Evolutionary conservation across 2,113 vertebrate genomes (phyloP).

Genomic region (Megaleporinus macrocephalus): DNA sequence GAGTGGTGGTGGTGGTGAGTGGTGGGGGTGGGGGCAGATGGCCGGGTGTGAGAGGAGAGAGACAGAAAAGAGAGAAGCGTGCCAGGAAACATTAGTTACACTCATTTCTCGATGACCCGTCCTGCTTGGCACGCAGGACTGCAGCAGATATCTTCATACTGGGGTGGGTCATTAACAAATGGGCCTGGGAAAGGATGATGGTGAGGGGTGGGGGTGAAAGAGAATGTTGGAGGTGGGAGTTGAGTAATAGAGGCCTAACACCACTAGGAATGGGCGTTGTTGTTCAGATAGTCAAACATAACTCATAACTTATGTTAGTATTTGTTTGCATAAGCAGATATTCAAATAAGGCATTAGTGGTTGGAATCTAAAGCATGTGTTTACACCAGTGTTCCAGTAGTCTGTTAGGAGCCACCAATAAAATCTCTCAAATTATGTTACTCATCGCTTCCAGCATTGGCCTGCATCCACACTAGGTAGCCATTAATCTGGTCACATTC

Average conservation of each 20-base stretch:
- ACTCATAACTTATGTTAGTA: no score
- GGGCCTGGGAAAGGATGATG: conserved; percentile 70
- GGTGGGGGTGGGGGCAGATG: conserved; percentile 78
- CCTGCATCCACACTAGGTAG: no score
- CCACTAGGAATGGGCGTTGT: neutral
- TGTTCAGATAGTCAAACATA: neutral
- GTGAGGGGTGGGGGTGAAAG: conserved; percentile 41
- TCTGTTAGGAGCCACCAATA: no score
- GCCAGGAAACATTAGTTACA: conserved; percentile 80
- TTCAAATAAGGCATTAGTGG: neutral
- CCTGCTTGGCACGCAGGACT: conserved; percentile 69
- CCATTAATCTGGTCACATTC: no score
- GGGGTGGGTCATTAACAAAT: conserved; percentile 75
- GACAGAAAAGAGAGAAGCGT: conserved; percentile 55
- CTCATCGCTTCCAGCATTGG: no score
- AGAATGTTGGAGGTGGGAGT: conserved; percentile 44
- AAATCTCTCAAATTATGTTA: no score
- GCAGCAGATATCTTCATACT: conserved; percentile 70
- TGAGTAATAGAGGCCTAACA: conserved; percentile 21
- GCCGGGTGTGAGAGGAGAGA: conserved; percentile 71
- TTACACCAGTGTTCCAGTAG: no score
- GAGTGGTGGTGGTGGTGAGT: conserved; percentile 77
- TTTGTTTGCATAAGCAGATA: no score
- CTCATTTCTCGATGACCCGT: conserved; percentile 77
- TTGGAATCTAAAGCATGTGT: no score